phyloP scores from a whole-genome alignment of 1,140 invertebrate genomes.

The Leptopilina boulardi region DNA sequence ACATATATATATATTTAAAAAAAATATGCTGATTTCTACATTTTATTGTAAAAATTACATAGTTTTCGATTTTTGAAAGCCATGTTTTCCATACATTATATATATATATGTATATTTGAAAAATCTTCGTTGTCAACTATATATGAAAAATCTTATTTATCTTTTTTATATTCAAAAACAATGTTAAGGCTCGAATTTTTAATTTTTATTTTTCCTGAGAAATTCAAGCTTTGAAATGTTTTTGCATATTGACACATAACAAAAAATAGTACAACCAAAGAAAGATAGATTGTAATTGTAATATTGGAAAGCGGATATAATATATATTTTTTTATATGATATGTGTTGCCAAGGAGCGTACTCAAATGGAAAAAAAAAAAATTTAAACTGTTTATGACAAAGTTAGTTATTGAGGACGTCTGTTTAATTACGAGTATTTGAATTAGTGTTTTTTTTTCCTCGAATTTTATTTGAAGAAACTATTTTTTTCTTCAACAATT shows the following conservation, averaged over 20 bases:
- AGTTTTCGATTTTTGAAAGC: constrained; percentile 28
- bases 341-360: constrained; percentile 67
- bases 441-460: constrained; percentile 11
- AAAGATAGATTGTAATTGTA: constrained; percentile 68
- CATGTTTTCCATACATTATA: constrained; percentile 23
- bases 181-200: neutral
- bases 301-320: constrained; percentile 71
- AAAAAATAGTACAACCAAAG: constrained; percentile 69
- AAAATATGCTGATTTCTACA: constrained; percentile 21
- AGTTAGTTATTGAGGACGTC: constrained; percentile 31
- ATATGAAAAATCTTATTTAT: neutral
- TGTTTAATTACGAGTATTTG: constrained; percentile 24
- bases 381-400: constrained; percentile 62
- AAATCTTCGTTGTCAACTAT: constrained; percentile 19
- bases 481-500: constrained; percentile 32
- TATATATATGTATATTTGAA: too few relatives aligned
- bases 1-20: too few relatives aligned
- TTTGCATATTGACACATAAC: constrained; percentile 48
- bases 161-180: constrained; percentile 13
- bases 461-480: neutral
- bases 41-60: neutral
- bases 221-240: constrained; percentile 8
- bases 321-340: constrained; percentile 75
- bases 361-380: constrained; percentile 47
- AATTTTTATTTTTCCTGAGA: neutral